Percentiles rank a stretch among this genome's conserved stretches.
Conservation (phyloP, 2,888 invertebrate genomes). For the Drosophila merina region DNA sequence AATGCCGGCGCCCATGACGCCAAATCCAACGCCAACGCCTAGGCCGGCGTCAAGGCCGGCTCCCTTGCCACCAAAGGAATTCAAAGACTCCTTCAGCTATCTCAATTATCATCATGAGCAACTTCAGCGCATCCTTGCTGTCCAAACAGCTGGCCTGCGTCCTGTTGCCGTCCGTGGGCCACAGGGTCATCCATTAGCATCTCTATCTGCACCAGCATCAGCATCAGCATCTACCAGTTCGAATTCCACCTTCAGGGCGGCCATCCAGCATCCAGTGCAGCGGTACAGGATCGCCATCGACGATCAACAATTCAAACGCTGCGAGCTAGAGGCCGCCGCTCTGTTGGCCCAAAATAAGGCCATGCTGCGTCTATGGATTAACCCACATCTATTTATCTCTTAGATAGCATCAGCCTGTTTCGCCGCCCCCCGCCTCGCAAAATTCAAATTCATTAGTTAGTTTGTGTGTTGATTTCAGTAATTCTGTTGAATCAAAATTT, state of each 20-base stretch:
- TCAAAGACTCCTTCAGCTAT: slow-evolving; percentile 46
- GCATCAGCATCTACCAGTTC: not conserved
- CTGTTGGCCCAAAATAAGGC: slow-evolving; percentile 57
- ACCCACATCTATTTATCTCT: slow-evolving; percentile 51
- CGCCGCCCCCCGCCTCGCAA: slow-evolving; percentile 1
- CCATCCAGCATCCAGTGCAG: slow-evolving; percentile 29
- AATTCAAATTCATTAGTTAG: slow-evolving; percentile 15
- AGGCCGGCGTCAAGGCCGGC: not conserved
- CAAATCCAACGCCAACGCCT: not conserved
- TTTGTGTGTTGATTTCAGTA: slow-evolving; percentile 10
- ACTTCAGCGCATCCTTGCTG: slow-evolving; percentile 47
- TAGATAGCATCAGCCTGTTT: slow-evolving; percentile 17
- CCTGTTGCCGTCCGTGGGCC: not conserved
- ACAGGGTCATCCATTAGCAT: not conserved
- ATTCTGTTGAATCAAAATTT: slow-evolving; percentile 12
- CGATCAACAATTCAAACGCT: slow-evolving; percentile 48
- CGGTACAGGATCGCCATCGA: slow-evolving; percentile 39
- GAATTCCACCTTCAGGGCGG: slow-evolving; percentile 5
- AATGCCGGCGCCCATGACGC: not conserved
- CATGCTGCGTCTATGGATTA: slow-evolving; percentile 58
- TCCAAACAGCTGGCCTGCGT: slow-evolving; percentile 14
- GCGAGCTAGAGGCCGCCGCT: slow-evolving; percentile 53
- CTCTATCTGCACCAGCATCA: not conserved
- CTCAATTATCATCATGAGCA: slow-evolving; percentile 50
- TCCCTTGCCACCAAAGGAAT: slow-evolving; percentile 1